A percentile compares a stretch with the other conserved stretches of the same genome.
Evolutionary conservation across 1,140 invertebrate species (phyloP).

Genomic region (Cylas formicarius): DNA sequence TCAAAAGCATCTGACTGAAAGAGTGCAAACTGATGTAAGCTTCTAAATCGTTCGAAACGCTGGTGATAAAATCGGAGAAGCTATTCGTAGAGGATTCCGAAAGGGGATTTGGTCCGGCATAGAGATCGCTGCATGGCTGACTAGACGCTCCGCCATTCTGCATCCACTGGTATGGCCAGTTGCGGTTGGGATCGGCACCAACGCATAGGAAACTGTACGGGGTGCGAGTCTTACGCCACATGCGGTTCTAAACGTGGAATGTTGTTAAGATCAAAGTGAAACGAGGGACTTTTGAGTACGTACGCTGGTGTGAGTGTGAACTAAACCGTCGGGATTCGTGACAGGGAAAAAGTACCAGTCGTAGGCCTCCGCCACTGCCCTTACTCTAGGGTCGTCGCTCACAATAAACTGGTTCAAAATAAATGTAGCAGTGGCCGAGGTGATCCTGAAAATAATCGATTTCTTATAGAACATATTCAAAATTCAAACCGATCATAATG

Average conservation of each 20-base stretch:
- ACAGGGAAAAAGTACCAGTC: constrained; percentile 67
- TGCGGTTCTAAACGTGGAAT: constrained; percentile 48
- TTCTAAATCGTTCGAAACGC: constrained; percentile 48
- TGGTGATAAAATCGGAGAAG: constrained; percentile 47
- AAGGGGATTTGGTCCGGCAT: constrained; percentile 58
- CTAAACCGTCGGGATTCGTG: constrained; percentile 74
- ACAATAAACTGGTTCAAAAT: constrained; percentile 57
- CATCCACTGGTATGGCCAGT: constrained; percentile 66
- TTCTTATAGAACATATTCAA: too few species aligned
- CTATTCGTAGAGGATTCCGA: constrained; percentile 67
- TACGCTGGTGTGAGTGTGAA: constrained; percentile 57
- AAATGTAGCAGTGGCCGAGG: constrained; percentile 61
- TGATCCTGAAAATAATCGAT: constrained; percentile 49
- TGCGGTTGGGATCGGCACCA: constrained; percentile 69
- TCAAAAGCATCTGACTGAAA: constrained; percentile 63
- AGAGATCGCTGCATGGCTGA: constrained; percentile 63
- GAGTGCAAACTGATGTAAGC: constrained; percentile 72
- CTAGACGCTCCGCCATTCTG: constrained; percentile 55
- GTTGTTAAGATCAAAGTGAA: background rate
- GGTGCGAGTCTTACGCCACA: constrained; percentile 69
- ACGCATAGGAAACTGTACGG: constrained; percentile 46
- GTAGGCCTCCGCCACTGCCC: constrained; percentile 48
- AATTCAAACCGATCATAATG: too few species aligned
- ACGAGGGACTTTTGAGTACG: constrained; percentile 23
- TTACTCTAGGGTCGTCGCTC: constrained; percentile 43